phyloP scores from a whole-genome alignment of 2,113 vertebrate species.

The Tetrax tetrax region DNA sequence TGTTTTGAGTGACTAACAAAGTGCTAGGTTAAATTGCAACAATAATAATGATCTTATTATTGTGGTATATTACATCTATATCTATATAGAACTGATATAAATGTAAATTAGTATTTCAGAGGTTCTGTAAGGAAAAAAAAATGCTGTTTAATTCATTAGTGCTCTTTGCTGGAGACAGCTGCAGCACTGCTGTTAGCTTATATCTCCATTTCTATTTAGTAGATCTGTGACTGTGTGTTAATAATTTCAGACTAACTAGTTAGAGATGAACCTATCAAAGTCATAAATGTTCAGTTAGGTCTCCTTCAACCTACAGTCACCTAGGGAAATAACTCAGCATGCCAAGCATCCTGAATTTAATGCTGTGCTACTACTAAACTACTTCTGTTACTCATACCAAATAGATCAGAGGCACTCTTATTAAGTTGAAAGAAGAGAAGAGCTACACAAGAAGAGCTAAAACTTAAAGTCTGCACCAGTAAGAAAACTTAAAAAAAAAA shows the following conservation, averaged over 20 bases:
- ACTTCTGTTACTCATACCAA: background rate
- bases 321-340: background rate
- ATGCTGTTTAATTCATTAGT: background rate
- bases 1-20: background rate
- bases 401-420: background rate
- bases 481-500: background rate
- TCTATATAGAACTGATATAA: background rate
- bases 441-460: background rate
- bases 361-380: background rate
- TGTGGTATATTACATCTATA: too few relatives aligned
- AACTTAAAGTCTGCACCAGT: background rate
- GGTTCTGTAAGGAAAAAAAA: background rate
- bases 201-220: background rate
- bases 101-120: background rate
- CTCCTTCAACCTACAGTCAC: background rate
- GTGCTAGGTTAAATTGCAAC: background rate
- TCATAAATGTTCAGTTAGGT: background rate
- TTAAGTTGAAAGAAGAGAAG: background rate
- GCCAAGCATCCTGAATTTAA: background rate
- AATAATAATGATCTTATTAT: too few relatives aligned
- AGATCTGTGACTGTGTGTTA: background rate
- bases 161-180: background rate
- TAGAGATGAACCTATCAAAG: background rate
- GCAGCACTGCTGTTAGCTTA: background rate
- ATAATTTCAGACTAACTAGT: background rate